These are phyloP conservation scores for Notodonta dromedarius DNA, from an alignment of 2,888 invertebrate species.

Conservation along the genomic window DNA sequence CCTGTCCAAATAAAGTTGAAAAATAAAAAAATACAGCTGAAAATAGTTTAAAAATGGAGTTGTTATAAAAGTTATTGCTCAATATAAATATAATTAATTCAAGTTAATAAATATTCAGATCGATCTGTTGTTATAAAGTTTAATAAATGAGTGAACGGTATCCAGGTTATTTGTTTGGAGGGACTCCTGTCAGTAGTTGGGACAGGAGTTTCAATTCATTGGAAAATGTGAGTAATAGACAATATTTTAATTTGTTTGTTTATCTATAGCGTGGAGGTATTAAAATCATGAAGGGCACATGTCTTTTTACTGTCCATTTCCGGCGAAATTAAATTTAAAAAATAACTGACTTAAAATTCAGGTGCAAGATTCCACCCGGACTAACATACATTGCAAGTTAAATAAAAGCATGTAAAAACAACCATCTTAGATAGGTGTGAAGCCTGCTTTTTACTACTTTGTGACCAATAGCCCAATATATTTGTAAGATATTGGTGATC, in stretches of 20 bases:
- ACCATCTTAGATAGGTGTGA: too few species aligned
- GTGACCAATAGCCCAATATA: too few species aligned
- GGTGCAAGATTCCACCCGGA: too few species aligned
- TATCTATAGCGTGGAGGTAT: neutral
- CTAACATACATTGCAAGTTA: too few species aligned
- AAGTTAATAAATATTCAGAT: neutral
- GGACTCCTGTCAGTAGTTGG: conserved; percentile 81
- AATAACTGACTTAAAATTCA: too few species aligned
- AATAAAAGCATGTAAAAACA: too few species aligned
- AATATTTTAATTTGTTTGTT: conserved; percentile 4
- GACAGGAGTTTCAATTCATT: conserved; percentile 74
- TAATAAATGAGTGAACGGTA: conserved; percentile 75
- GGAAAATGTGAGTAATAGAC: conserved; percentile 73
- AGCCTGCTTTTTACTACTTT: too few species aligned
- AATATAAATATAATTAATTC: conserved; percentile 38
- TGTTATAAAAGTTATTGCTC: conserved; percentile 57
- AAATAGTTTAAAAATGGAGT: conserved; percentile 37
- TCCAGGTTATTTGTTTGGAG: conserved; percentile 75
- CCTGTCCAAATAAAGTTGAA: conserved; percentile 22
- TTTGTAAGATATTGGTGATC: too few species aligned
- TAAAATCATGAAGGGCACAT: too few species aligned
- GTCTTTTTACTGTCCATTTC: too few species aligned
- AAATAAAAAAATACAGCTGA: conserved; percentile 29
- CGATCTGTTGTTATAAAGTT: conserved; percentile 31
- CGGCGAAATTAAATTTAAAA: too few species aligned